Evolutionary conservation across 64 coral and sea anemone species (phyloP).

Genomic region (Orbicella faveolata): DNA sequence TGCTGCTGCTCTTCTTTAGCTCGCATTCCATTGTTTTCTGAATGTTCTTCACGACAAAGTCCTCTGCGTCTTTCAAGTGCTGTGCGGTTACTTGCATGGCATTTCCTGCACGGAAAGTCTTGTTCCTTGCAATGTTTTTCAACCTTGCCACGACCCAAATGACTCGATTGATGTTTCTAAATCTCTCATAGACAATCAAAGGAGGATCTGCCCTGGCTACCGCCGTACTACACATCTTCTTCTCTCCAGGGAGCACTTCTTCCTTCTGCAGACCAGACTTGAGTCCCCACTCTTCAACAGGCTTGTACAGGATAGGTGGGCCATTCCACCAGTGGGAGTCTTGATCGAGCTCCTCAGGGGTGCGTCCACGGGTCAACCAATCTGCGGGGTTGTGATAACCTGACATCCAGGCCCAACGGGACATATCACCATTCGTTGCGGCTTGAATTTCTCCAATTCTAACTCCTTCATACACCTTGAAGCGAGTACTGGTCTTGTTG

Average conservation of each 20-base stretch:
- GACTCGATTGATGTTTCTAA: constrained; percentile 53
- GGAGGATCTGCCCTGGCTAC: not conserved
- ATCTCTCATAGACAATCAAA: constrained; percentile 36
- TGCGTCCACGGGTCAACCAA: constrained; percentile 49
- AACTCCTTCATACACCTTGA: constrained; percentile 58
- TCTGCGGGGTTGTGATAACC: constrained; percentile 51
- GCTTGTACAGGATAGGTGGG: constrained; percentile 20
- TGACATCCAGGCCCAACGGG: constrained; percentile 60
- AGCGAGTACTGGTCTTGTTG: constrained; percentile 52
- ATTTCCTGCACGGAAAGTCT: constrained; percentile 57
- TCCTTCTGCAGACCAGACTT: constrained; percentile 59
- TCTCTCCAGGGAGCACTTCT: constrained; percentile 64
- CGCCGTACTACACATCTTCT: constrained; percentile 5
- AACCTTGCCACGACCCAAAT: constrained; percentile 47
- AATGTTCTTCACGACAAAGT: constrained; percentile 58
- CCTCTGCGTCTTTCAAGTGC: constrained; percentile 48
- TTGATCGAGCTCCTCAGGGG: not conserved
- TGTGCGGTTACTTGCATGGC: constrained; percentile 21
- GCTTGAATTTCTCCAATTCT: constrained; percentile 53
- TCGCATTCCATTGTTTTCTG: constrained; percentile 63
- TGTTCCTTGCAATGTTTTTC: constrained; percentile 50
- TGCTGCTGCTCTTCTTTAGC: constrained; percentile 26
- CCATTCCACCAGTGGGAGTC: constrained; percentile 60
- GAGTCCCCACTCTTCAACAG: constrained; percentile 57
- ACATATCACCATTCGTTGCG: constrained; percentile 37